Evolutionary conservation across 2,797 vertebrate genomes (phyloP), one percentile per base, ranked within the genome.

Genomic region (Neosilurus hyrtlii): DNA sequence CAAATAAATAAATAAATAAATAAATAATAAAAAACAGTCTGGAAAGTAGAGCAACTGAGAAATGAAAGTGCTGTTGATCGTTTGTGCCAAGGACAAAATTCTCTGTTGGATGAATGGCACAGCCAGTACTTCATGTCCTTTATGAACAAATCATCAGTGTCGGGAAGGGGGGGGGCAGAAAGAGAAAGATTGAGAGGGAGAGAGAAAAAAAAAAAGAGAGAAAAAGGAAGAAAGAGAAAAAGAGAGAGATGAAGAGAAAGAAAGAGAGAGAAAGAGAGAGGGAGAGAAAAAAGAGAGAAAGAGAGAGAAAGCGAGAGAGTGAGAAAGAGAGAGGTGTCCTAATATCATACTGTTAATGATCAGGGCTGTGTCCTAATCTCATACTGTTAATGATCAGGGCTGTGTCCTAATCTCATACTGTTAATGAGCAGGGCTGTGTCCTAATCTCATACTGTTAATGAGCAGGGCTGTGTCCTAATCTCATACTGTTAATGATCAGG

Each of bases 401-500:
- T 51, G 22, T 14, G 67, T n/a, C 43, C 43, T 0, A 70, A n/a
- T 70, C 37, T 11, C 37, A 24, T 4, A 43, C 35, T 43, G 18
- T 5, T 11, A 8, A 43, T 3, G 2, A 20, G 9, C 9, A 70
- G 20, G 20, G 43, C 22, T 51, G 22, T 14, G 67, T n/a, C 43
- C 43, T 0, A 70, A n/a, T 70, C 37, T 11, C 37, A n/a, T 2
- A 49, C 16, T 37, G 30, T 37, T 18, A 5, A 6, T 12, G 2
- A 68, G 1, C 35, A 22, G 35, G 20, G 9, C 18, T 68, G 66
- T 68, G 66, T 43, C 18, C 4, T 0, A 68, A n/a, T 22, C 66
- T 2, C 18, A 2, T 0, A 12, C 4, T 7, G 37, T 43, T 11
- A 1, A 0, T 2, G 3, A 49, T 0, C 20, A 1, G 1, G 37